Conservation (phyloP, 2,888 invertebrate species). For the Mellilla xanthometata region DNA sequence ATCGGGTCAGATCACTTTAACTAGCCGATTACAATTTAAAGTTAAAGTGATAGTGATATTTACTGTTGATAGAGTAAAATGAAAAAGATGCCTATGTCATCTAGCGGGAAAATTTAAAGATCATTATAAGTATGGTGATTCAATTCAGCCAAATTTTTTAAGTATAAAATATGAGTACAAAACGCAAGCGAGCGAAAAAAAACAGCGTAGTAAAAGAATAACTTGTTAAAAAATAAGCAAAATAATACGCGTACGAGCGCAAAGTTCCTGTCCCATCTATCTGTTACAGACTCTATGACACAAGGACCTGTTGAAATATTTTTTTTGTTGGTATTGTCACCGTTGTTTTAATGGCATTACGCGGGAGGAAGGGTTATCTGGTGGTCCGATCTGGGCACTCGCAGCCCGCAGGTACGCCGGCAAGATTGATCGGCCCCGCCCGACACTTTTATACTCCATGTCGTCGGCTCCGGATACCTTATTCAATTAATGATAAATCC, state of each 20-base stretch:
- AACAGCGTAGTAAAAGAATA: too few relatives aligned
- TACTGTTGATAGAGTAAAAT: too few relatives aligned
- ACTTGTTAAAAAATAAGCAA: too few relatives aligned
- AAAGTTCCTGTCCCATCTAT: conserved; percentile 3
- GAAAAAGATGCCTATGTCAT: too few relatives aligned
- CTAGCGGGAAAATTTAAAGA: too few relatives aligned
- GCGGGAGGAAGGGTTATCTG: conserved; percentile 80
- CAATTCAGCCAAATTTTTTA: too few relatives aligned
- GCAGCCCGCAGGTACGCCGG: conserved; percentile 61
- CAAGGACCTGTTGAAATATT: conserved; percentile 75
- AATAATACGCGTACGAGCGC: background rate
- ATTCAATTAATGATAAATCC: conserved; percentile 73
- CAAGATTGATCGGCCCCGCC: conserved; percentile 77
- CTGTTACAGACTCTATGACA: conserved; percentile 12
- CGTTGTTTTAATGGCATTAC: conserved; percentile 83
- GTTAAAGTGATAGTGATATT: too few relatives aligned
- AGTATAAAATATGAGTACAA: too few relatives aligned
- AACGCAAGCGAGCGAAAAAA: too few relatives aligned
- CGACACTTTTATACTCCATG: conserved; percentile 77
- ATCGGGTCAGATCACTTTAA: too few relatives aligned
- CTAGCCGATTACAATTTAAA: too few relatives aligned
- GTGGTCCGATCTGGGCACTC: conserved; percentile 63
- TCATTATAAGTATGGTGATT: too few relatives aligned
- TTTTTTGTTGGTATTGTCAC: conserved; percentile 80
- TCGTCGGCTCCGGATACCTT: conserved; percentile 73